These are phyloP conservation scores for Sciurus carolinensis DNA, from an alignment of 2,797 vertebrate genomes.

Conservation along the genomic window DNA sequence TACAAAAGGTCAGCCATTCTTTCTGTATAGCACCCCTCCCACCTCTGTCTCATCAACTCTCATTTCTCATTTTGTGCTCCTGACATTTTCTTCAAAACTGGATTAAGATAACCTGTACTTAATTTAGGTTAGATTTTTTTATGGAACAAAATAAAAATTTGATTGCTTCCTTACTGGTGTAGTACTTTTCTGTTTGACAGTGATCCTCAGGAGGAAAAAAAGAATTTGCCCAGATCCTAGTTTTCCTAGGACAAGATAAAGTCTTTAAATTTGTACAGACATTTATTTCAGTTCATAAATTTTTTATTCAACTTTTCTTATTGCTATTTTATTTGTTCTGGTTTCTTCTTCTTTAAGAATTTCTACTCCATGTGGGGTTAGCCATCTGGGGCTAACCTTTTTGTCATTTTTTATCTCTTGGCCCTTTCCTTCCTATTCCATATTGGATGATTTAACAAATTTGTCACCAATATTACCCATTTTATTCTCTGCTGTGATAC, in stretches of 20 bases:
- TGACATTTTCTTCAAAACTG: not conserved
- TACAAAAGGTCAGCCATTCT: not conserved
- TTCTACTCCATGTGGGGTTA: not conserved
- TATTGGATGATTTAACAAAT: not conserved
- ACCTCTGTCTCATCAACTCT: not conserved
- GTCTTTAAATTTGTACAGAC: not conserved
- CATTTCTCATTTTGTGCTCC: not conserved
- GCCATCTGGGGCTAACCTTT: not conserved
- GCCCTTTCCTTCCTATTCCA: not conserved
- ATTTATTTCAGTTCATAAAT: constrained; percentile 42
- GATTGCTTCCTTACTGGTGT: not conserved
- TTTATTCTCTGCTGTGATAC: not conserved
- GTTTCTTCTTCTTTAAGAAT: constrained; percentile 18
- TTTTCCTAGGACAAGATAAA: not conserved
- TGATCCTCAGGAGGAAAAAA: not conserved
- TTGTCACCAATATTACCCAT: not conserved
- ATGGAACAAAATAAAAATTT: constrained; percentile 24
- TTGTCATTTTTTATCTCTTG: not conserved
- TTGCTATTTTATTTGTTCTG: constrained; percentile 32
- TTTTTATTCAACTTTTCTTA: constrained; percentile 4
- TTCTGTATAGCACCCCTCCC: not conserved
- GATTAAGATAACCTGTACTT: not conserved
- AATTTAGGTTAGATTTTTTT: constrained; percentile 8
- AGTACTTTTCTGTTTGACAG: not conserved
- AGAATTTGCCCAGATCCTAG: not conserved